Evolutionary conservation across 2,888 invertebrate genomes (phyloP).

Genomic region (Corbicula japonica): DNA sequence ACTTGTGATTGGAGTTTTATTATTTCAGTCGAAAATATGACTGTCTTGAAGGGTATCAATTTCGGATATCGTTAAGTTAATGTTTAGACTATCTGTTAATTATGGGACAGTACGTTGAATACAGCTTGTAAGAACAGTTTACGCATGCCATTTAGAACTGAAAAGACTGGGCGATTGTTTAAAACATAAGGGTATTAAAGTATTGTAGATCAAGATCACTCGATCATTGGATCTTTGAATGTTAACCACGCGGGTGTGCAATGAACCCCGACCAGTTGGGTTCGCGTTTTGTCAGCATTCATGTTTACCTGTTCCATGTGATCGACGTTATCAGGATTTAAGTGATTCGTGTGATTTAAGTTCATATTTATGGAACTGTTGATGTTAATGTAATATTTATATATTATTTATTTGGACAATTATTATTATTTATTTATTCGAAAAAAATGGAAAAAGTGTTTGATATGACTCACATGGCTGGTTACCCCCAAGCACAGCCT

Average conservation of each 20-base stretch:
- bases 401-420: conserved; percentile 32
- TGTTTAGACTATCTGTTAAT: conserved; percentile 45
- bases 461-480: conserved; percentile 64
- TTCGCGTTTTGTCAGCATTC: conserved; percentile 49
- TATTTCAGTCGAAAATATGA: conserved; percentile 16
- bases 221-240: conserved; percentile 51
- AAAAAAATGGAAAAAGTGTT: conserved; percentile 61
- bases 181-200: conserved; percentile 60
- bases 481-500: conserved; percentile 65
- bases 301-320: conserved; percentile 54
- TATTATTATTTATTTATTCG: conserved; percentile 36
- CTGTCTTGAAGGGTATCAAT: conserved; percentile 51
- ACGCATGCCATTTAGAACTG: conserved; percentile 60
- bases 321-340: conserved; percentile 31
- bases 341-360: conserved; percentile 28
- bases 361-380: conserved; percentile 21
- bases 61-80: conserved; percentile 30
- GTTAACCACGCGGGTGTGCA: conserved; percentile 56
- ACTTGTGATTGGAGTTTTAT: conserved; percentile 37
- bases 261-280: conserved; percentile 61
- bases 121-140: conserved; percentile 37
- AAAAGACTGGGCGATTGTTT: conserved; percentile 66
- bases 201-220: conserved; percentile 49
- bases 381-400: conserved; percentile 9
- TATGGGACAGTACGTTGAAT: conserved; percentile 40